phyloP scores from a whole-genome alignment of 2,888 invertebrate species.

The Nemotelus nigrinus region DNA sequence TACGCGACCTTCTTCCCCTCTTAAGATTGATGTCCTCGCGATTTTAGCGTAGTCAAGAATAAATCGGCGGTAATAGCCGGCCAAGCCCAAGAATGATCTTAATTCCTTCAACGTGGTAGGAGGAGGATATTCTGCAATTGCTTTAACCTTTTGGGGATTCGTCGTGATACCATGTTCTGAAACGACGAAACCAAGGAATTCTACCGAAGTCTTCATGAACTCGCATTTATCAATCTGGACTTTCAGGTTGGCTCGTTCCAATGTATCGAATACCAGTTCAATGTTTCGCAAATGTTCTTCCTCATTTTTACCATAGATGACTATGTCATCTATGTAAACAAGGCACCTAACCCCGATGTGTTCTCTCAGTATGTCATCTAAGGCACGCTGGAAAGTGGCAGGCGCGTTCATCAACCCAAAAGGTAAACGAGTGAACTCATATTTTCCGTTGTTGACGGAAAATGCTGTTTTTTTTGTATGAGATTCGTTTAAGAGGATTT shows the following conservation, averaged over 20 bases:
- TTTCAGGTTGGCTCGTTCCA: conserved; percentile 14
- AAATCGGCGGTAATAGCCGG: conserved; percentile 47
- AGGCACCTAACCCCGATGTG: conserved; percentile 50
- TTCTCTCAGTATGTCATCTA: conserved; percentile 42
- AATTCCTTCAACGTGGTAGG: conserved; percentile 33
- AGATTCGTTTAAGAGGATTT: background rate
- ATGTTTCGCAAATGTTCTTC: conserved; percentile 48
- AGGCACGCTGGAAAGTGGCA: background rate
- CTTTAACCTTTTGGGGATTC: conserved; percentile 45
- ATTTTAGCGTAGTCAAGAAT: too few relatives aligned
- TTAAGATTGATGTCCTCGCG: too few relatives aligned
- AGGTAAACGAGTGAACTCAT: too few relatives aligned
- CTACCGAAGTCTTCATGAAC: too few relatives aligned
- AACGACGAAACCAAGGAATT: too few relatives aligned
- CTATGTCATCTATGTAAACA: conserved; percentile 53
- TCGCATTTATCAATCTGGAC: too few relatives aligned
- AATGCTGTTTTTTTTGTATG: background rate
- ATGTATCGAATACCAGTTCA: conserved; percentile 16
- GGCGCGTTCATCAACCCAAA: too few relatives aligned
- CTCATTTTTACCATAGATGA: conserved; percentile 49
- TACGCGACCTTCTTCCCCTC: too few relatives aligned
- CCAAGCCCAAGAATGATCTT: conserved; percentile 50
- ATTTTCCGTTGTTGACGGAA: too few relatives aligned
- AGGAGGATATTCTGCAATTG: conserved; percentile 49
- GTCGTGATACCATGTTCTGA: too few relatives aligned